Conservation (phyloP, 2,113 vertebrate species). For the Cygnus buccinator region DNA sequence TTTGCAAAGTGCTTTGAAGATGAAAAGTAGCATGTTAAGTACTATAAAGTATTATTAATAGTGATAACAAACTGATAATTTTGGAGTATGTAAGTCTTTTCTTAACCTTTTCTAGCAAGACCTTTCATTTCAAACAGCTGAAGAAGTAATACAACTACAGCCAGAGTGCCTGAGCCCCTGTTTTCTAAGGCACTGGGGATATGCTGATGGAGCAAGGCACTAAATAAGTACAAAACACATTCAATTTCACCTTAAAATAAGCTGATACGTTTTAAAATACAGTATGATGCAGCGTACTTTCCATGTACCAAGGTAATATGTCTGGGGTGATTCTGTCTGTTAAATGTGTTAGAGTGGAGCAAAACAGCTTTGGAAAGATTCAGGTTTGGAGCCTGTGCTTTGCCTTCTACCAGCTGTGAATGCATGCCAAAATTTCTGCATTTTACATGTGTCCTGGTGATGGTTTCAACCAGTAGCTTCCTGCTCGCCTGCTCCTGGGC, state of each 20-base stretch:
- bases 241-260: background rate
- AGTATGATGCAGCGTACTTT: background rate
- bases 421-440: background rate
- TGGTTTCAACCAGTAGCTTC: background rate
- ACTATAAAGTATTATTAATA: conserved; percentile 20
- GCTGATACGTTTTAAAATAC: background rate
- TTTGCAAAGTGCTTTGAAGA: conserved; percentile 53
- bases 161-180: background rate
- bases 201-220: background rate
- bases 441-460: background rate
- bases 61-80: conserved; percentile 25
- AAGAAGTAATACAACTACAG: background rate
- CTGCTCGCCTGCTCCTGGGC: background rate
- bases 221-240: background rate
- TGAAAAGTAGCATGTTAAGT: conserved; percentile 20
- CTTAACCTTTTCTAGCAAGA: conserved; percentile 6
- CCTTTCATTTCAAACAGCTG: background rate
- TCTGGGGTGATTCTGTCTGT: background rate
- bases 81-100: background rate
- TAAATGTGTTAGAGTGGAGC: background rate
- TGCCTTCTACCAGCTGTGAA: background rate
- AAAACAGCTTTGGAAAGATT: conserved; percentile 10
- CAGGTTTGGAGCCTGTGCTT: background rate
- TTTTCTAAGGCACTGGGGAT: background rate
- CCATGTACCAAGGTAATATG: background rate